Evolutionary conservation across 2,888 invertebrate genomes (phyloP), one percentile per base, ranked within the genome.

Genomic region (Cheilosia urbana): DNA sequence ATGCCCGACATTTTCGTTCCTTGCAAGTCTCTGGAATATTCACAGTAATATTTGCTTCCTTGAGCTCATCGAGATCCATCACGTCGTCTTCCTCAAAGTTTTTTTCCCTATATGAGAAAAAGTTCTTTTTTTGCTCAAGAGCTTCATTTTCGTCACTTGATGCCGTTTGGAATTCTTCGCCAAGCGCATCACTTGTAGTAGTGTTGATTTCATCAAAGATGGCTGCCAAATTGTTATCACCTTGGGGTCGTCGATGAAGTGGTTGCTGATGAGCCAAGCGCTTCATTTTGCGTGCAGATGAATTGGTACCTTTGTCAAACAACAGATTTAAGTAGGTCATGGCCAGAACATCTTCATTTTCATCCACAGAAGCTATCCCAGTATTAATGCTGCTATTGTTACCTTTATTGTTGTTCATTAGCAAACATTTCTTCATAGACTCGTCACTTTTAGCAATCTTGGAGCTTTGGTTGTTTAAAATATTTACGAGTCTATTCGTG

Each of bases 41-140:
- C 0, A 92, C 90, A 47, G 90, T 91, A n/a, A 92, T 90, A 24
- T 88, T 88, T n/a, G 89, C 88, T 62, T 90, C 90, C 6, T 90
- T 89, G 0, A 92, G 69, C 62, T 90, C 90, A 2, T 90, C 91
- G 76, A 91, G 87, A 49, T 91, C 90, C 90, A 91, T 91, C 21
- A 92, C 90, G 87, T 92, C 92, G 71, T 92, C 92, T 55, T 92
- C 92, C 63, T 91, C 90, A 58, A 92, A 92, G 51, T 90, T 92
- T 17, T 90, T 92, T 63, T 92, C 92, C 34, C 87, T 91, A 76
- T 92, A 92, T 40, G 91, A 91, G 69, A 91, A 92, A 55, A 89
- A 89, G 53, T 91, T 91, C 40, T 89, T 89, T 40, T 90, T 87
- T 6, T 78, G 87, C 21, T 88, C 88, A 5, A 85, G 71, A 17